Base-by-base conservation (phyloP, 1,140 invertebrate species). In the Eurytemora carolleeae region DNA sequence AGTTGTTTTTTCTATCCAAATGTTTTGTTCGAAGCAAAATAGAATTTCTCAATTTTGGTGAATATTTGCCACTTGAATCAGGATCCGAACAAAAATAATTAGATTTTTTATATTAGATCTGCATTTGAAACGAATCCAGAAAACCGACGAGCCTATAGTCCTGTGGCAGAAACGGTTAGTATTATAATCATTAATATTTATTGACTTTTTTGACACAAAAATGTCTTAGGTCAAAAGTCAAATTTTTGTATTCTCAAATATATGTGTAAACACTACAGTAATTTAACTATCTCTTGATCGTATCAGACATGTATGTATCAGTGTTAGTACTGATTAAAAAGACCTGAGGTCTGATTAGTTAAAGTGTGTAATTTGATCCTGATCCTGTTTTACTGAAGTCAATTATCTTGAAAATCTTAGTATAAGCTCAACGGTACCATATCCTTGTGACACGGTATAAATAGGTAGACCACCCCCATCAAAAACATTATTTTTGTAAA, bases 101-200 rank as follows among this genome's bases (percentile, higher is more conserved):
- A n/a, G n/a, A 44, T 12, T 44, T 44, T 44, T 44, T 44, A 44
- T 44, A 12, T 44, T 44, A 44, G 7, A 12, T 44, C 31, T 12
- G 31, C 31, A 44, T 12, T 12, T n/a, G 31, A 44, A n/a, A 7
- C 31, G 7, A 44, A n/a, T 44, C 7, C 31, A 12, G 58, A 31
- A 7, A 22, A 22, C 2, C 21, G 23, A 1, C 12, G 60, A 25
- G 44, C 60, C 22, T 62, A 62, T 54, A 57, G 53, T 25, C 60
- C 60, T 1, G 60, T 62, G 20, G 60, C 60, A 2, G 60, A 62
- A 22, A 62, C 60, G 3, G 56, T 57, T 15, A 57, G 21, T 44
- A 44, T 12, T n/a, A 44, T 44, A n/a, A n/a, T n/a, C n/a, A n/a
- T n/a, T n/a, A n/a, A n/a, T n/a, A n/a, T n/a, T n/a, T n/a, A n/a